Conservation (phyloP, 2,888 invertebrate species). For the Barypeithes pellucidus region DNA sequence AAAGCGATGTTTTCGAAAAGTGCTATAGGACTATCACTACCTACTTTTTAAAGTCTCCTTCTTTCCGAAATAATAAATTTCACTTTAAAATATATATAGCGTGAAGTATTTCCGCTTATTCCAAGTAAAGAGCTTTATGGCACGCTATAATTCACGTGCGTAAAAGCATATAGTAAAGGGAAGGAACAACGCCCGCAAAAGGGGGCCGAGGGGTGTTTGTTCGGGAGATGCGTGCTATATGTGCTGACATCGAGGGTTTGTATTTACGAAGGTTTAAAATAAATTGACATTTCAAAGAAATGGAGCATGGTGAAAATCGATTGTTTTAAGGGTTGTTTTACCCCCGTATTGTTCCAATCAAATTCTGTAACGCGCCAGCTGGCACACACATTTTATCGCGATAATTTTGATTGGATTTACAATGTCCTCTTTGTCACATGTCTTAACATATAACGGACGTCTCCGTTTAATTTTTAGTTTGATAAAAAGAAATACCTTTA, state of each 20-base stretch:
- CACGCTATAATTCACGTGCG: constrained; percentile 11
- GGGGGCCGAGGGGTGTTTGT: background rate
- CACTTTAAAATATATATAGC: background rate
- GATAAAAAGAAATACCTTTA: no score
- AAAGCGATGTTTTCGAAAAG: no score
- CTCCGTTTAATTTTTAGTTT: no score
- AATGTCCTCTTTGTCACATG: no score
- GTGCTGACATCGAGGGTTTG: constrained; percentile 11
- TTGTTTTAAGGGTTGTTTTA: background rate
- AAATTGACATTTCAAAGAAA: constrained; percentile 1
- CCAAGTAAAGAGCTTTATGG: constrained; percentile 10
- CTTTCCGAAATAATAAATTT: background rate
- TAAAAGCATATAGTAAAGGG: no score
- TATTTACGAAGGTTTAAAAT: constrained; percentile 4
- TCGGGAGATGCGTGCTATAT: background rate
- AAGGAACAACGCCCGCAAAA: background rate
- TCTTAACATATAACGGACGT: no score
- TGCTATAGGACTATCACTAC: no score
- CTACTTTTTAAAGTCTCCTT: background rate
- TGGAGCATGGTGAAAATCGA: background rate
- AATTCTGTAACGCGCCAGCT: background rate
- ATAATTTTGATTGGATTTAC: no score
- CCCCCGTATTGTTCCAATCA: background rate
- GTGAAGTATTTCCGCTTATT: background rate
- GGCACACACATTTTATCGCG: no score